Evolutionary conservation across 2,888 invertebrate species (phyloP), one percentile per base, ranked within the genome.

Genomic region (Heliothis peltigera): DNA sequence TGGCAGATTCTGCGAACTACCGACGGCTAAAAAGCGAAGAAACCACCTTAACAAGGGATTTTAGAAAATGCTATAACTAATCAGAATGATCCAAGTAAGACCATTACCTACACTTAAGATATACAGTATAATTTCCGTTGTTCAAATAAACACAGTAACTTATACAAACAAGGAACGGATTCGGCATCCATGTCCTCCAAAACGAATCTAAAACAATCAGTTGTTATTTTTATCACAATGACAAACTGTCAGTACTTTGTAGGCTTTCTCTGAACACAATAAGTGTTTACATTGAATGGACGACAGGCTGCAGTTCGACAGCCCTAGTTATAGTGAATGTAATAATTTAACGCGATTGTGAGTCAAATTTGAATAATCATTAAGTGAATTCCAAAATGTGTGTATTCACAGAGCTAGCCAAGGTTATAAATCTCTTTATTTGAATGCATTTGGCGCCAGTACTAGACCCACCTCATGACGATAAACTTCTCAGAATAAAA

Each of bases 281-380:
- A 25, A 32, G 8, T 0, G 1, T 21, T 47, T 42, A n/a, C 10
- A 21, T 44, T 15, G 1, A 28, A 19, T 18, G 25, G 15, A 22
- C 19, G 21, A 28, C 6, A 22, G n/a, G n/a, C n/a, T 1, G 28
- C 12, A 8, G n/a, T 7, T 19, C 32, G 65, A 43, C 58, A 71
- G 7, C 75, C 75, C 76, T 75, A 58, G 8, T 5, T 4, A 39
- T 17, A 46, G 56, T 48, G 32, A 71, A 76, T 64, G 63, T 63
- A 63, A 32, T 32, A 32, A 32, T 32, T 75, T 70, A 48, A 47
- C 59, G 56, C 60, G 56, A 53, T 59, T 8, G 65, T 65, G 49
- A 52, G 52, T 54, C 35, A 28, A 54, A 58, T 64, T 51, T 58
- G 42, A 59, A 57, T 65, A 28, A 58, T 32, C 60, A 71, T 52